phyloP scores from a whole-genome alignment of 1,140 invertebrate genomes.

The Phocides pigmalion region DNA sequence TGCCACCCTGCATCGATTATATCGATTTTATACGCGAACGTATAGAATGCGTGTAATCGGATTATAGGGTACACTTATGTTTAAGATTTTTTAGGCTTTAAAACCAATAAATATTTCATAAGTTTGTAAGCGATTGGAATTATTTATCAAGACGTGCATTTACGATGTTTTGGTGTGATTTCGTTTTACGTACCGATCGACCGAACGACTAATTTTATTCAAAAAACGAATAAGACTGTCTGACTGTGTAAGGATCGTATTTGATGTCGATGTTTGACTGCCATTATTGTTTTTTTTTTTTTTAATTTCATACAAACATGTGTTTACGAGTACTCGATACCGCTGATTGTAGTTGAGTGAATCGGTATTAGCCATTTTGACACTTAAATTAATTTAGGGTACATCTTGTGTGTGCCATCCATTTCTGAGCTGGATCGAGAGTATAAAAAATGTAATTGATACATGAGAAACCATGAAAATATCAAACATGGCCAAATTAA shows the following conservation, averaged over 20 bases:
- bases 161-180: slow-evolving; percentile 53
- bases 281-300: slow-evolving; percentile 58
- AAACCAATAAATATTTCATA: slow-evolving; percentile 56
- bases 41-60: slow-evolving; percentile 76
- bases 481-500: no score
- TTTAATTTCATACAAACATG: slow-evolving; percentile 29
- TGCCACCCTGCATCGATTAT: slow-evolving; percentile 69
- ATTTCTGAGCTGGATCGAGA: background rate
- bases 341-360: slow-evolving; percentile 31
- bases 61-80: slow-evolving; percentile 70
- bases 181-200: slow-evolving; percentile 46
- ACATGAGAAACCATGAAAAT: no score
- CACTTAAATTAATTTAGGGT: slow-evolving; percentile 21
- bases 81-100: slow-evolving; percentile 76
- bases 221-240: slow-evolving; percentile 75
- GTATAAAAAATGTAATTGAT: no score
- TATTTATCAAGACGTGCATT: slow-evolving; percentile 57
- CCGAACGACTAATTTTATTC: slow-evolving; percentile 56
- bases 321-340: slow-evolving; percentile 27
- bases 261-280: slow-evolving; percentile 68
- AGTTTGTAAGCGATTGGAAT: slow-evolving; percentile 38
- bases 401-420: background rate
- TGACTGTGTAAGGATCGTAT: slow-evolving; percentile 60
- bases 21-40: slow-evolving; percentile 63
- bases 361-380: slow-evolving; percentile 33